A percentile compares a stretch with the other conserved stretches of the same genome.
phyloP scores from a whole-genome alignment of 2,113 vertebrate genomes.

The Aplodontia rufa region DNA sequence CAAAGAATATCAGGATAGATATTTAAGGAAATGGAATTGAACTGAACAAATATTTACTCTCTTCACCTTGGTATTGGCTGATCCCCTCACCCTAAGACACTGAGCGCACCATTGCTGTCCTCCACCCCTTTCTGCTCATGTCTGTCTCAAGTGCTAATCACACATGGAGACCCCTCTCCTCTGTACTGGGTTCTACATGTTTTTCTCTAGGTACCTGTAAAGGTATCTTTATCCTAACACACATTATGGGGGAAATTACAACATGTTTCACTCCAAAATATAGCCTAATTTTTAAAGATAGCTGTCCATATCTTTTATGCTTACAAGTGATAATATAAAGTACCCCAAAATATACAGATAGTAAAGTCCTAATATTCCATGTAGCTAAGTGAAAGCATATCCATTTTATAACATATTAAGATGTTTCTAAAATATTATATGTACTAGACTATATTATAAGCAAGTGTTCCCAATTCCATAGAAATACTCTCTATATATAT shows the following conservation, averaged over 20 bases:
- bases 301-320: not conserved
- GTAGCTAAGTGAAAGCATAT: too few species aligned
- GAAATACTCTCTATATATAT: too few species aligned
- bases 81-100: not conserved
- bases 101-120: too few species aligned
- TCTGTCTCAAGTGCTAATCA: not conserved
- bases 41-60: not conserved
- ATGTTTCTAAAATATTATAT: too few species aligned
- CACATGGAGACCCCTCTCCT: not conserved
- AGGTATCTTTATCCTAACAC: not conserved
- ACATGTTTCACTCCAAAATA: not conserved
- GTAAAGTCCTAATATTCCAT: too few species aligned
- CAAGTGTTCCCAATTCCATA: too few species aligned
- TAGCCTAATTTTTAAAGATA: not conserved
- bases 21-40: not conserved
- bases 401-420: too few species aligned
- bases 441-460: too few species aligned
- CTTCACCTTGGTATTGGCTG: not conserved
- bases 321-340: not conserved
- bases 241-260: not conserved
- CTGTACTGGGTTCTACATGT: not conserved
- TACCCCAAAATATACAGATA: too few species aligned
- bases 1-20: not conserved
- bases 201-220: too few species aligned
- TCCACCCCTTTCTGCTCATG: not conserved